A percentile compares a stretch with the other conserved stretches of the same genome.
Evolutionary conservation across 2,113 vertebrate genomes (phyloP).

Genomic region (Noctilio leporinus): DNA sequence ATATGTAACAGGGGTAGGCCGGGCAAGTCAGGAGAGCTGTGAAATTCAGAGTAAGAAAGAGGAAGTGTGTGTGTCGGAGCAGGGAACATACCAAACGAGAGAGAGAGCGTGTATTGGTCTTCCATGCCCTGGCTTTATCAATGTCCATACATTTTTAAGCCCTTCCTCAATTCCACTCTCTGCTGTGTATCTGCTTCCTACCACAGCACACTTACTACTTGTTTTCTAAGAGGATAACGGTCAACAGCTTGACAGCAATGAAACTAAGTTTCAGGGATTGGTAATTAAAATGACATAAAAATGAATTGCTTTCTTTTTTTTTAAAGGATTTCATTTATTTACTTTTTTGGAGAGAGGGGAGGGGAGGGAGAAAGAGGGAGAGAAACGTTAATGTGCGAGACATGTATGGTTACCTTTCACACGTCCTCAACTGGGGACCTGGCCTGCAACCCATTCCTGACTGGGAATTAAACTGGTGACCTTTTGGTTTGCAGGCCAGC

Average conservation of each 20-base stretch:
- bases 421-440: too few relatives aligned
- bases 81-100: background rate
- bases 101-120: background rate
- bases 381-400: too few relatives aligned
- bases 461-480: too few relatives aligned
- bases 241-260: background rate
- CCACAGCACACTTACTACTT: background rate
- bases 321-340: too few relatives aligned
- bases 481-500: too few relatives aligned
- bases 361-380: too few relatives aligned
- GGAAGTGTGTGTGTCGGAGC: background rate
- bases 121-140: background rate
- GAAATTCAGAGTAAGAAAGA: background rate
- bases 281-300: background rate
- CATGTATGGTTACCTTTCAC: too few relatives aligned
- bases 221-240: background rate
- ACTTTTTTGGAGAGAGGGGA: too few relatives aligned
- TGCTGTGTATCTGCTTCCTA: background rate
- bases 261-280: background rate
- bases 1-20: background rate
- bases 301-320: background rate
- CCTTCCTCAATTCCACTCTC: background rate
- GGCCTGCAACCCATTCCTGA: too few relatives aligned
- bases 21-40: background rate
- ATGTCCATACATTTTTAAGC: background rate